Conservation (phyloP, 2,797 vertebrate species). For the Acanthis flammea region DNA sequence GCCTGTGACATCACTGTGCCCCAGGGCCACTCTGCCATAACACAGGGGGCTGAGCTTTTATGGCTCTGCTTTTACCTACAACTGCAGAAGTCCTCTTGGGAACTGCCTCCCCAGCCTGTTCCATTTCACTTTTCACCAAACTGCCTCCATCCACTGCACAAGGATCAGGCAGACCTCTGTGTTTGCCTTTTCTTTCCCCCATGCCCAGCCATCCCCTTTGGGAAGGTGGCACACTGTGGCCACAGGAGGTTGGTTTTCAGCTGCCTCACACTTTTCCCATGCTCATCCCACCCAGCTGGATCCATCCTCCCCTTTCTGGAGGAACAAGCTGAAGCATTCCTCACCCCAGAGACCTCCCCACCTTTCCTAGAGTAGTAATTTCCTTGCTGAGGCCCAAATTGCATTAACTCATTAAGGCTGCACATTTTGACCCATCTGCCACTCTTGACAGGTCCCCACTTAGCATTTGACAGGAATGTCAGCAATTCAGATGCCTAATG, state of each 20-base stretch:
- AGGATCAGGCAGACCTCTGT: rapidly evolving
- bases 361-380: background rate
- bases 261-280: rapidly evolving
- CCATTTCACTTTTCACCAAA: background rate
- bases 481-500: background rate
- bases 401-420: background rate
- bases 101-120: background rate
- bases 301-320: background rate
- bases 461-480: background rate
- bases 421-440: conserved; percentile 1
- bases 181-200: background rate
- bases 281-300: background rate
- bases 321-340: background rate
- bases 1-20: rapidly evolving
- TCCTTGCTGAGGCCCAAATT: background rate
- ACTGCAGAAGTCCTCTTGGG: background rate
- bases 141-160: background rate
- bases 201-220: background rate
- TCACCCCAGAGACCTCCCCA: background rate
- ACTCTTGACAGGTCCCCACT: background rate
- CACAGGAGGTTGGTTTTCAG: background rate
- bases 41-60: background rate
- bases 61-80: background rate
- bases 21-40: background rate
- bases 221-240: background rate